phyloP scores from a whole-genome alignment of 1,140 invertebrate species.

The Battus philenor region DNA sequence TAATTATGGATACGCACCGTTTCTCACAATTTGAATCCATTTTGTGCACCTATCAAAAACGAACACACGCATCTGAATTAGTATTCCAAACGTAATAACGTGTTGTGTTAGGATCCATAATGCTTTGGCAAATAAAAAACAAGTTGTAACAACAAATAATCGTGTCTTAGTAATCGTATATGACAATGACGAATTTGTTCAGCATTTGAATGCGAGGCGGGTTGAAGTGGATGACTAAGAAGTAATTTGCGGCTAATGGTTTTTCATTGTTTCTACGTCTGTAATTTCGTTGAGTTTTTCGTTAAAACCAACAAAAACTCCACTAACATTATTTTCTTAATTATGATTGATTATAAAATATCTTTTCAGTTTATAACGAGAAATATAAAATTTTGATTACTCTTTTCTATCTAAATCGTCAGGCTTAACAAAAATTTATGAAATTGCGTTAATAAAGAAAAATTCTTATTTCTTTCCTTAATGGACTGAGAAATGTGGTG shows the following conservation, averaged over 20 bases:
- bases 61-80: background rate
- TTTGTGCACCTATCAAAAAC: slow-evolving; percentile 20
- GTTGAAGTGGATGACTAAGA: slow-evolving; percentile 8
- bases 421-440: too few species aligned
- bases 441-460: too few species aligned
- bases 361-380: too few species aligned
- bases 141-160: slow-evolving; percentile 2
- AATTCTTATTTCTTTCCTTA: too few species aligned
- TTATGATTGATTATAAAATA: slow-evolving; percentile 10
- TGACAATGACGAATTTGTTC: slow-evolving; percentile 35
- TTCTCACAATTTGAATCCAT: slow-evolving; percentile 55
- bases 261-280: slow-evolving; percentile 7
- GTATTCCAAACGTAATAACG: slow-evolving; percentile 8
- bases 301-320: background rate
- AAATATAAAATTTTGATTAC: too few species aligned
- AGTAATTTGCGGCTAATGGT: slow-evolving; percentile 14
- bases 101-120: background rate
- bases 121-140: background rate
- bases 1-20: slow-evolving; percentile 51
- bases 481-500: too few species aligned
- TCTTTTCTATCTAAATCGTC: too few species aligned
- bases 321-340: slow-evolving; percentile 3
- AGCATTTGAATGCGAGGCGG: slow-evolving; percentile 17
- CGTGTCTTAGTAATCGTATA: slow-evolving; percentile 12
- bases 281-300: slow-evolving; percentile 5